Conservation (phyloP, 37 sponge, comb jelly and placozoan genomes). For the Ephydatia muelleri region DNA sequence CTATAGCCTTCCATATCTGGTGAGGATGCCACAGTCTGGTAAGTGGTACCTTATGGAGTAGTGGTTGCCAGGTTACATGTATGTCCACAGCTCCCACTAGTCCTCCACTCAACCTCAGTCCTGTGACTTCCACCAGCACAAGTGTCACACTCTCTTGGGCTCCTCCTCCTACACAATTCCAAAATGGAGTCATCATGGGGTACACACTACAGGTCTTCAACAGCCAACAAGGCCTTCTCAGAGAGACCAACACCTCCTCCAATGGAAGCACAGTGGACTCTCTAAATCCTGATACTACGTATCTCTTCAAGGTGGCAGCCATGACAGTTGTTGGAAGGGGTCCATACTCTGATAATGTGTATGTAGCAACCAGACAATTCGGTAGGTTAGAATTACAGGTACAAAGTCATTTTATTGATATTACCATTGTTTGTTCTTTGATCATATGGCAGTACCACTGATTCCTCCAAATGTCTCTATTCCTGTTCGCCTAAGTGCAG, state of each 20-base stretch:
- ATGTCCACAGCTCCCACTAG: conserved; percentile 5
- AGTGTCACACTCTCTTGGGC: conserved; percentile 25
- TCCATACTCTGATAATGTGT: conserved; percentile 5
- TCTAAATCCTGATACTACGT: conserved; percentile 22
- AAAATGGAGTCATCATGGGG: conserved; percentile 32
- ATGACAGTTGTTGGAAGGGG: conserved; percentile 21
- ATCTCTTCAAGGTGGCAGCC: conserved; percentile 24
- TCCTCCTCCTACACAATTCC: conserved; percentile 12
- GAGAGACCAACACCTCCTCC: neutral
- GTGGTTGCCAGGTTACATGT: neutral
- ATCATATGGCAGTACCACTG: too few relatives aligned
- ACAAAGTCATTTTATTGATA: neutral
- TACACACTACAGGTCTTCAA: neutral
- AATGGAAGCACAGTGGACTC: neutral
- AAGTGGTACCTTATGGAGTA: too few relatives aligned
- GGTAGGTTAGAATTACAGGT: neutral
- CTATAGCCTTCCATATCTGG: conserved; percentile 6
- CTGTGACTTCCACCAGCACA: neutral
- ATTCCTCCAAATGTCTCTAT: too few relatives aligned
- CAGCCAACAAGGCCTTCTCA: neutral
- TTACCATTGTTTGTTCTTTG: too few relatives aligned
- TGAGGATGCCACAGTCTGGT: too few relatives aligned
- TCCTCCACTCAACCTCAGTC: conserved; percentile 15
- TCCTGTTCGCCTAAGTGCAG: too few relatives aligned
- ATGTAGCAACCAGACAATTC: neutral